Conservation (phyloP, 2,113 vertebrate genomes). For the Gorsachius goisagi region DNA sequence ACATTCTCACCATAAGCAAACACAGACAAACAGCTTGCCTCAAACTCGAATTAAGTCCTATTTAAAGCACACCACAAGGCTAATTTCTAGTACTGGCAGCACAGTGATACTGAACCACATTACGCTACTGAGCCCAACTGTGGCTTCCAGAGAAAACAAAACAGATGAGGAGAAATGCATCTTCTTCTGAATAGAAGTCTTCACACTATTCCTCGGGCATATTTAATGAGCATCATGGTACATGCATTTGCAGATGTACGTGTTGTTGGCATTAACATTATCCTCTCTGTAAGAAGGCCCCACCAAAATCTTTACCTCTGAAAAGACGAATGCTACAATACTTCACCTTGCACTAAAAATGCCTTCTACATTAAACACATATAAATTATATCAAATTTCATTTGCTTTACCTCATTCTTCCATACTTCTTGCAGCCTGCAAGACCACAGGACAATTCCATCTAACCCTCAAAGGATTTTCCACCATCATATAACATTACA, state of each 20-base stretch:
- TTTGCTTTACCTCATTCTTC: conserved; percentile 4
- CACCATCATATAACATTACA: not conserved
- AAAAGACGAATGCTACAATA: not conserved
- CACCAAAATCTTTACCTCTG: not conserved
- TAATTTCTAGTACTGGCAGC: conserved; percentile 38
- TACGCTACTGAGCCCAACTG: not conserved
- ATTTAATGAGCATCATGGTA: not conserved
- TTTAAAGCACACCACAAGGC: conserved; percentile 48
- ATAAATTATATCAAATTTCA: not conserved
- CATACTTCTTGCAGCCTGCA: not conserved
- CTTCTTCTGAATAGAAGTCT: not conserved
- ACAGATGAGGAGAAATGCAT: not conserved
- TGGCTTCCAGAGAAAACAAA: conserved; percentile 34
- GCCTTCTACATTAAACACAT: not conserved
- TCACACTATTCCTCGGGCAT: not conserved
- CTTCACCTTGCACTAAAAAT: not conserved
- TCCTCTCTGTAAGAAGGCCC: not conserved
- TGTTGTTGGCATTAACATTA: not conserved
- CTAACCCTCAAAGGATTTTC: conserved; percentile 17
- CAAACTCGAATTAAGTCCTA: conserved; percentile 38
- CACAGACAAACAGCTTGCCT: conserved; percentile 35
- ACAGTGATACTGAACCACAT: conserved; percentile 33
- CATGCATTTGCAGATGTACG: not conserved
- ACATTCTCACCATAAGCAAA: conserved; percentile 24
- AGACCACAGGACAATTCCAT: conserved; percentile 16